phyloP scores from a whole-genome alignment of 2,888 invertebrate genomes.

The Unio delphinus region DNA sequence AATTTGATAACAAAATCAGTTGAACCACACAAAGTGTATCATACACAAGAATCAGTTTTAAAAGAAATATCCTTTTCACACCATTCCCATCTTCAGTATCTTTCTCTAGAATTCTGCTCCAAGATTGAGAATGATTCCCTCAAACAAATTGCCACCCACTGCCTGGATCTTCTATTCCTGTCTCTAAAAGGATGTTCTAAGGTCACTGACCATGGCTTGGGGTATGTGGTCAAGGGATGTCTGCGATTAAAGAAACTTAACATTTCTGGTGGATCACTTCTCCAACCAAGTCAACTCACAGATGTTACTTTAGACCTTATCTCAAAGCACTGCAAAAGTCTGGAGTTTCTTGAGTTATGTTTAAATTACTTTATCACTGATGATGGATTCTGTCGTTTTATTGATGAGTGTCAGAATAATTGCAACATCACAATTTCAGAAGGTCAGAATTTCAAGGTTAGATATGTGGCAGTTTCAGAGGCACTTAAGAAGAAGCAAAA shows the following conservation, averaged over 20 bases:
- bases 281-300: conserved; percentile 32
- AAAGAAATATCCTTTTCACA: background rate
- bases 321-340: conserved; percentile 22
- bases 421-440: no score
- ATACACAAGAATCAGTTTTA: no score
- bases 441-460: no score
- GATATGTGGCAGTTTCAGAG: no score
- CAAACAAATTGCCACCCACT: conserved; percentile 32
- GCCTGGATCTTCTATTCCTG: conserved; percentile 35
- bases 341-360: conserved; percentile 25
- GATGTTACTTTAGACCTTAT: conserved; percentile 30
- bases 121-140: conserved; percentile 37
- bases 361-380: conserved; percentile 28
- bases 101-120: conserved; percentile 44
- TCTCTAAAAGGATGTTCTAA: conserved; percentile 41
- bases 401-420: conserved; percentile 17
- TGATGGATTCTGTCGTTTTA: conserved; percentile 20
- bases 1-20: no score
- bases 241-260: conserved; percentile 27
- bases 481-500: no score
- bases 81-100: conserved; percentile 32
- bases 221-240: conserved; percentile 29
- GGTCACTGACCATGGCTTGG: conserved; percentile 41
- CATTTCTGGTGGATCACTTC: conserved; percentile 37
- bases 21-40: no score